Evolutionary conservation across 2,888 invertebrate genomes (phyloP).

Genomic region (Andricus quercusramuli): DNA sequence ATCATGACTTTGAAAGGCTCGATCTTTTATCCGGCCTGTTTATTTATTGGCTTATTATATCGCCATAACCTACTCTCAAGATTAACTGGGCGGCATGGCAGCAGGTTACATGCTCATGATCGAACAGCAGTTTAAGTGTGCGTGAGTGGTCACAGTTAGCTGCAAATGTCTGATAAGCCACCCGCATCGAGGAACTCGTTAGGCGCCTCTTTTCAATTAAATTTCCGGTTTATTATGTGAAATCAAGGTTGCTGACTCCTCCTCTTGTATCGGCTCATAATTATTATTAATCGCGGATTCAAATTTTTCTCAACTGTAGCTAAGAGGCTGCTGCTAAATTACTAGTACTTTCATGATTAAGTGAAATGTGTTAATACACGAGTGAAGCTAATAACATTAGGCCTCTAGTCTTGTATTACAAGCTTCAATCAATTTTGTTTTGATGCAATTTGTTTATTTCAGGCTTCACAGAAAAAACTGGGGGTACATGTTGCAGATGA

Average conservation of each 20-base stretch:
- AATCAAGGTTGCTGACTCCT: slow-evolving; percentile 9
- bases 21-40: slow-evolving; percentile 23
- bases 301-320: background rate
- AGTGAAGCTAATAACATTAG: slow-evolving; percentile 18
- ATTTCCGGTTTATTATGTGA: slow-evolving; percentile 1
- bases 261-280: background rate
- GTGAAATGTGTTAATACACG: background rate
- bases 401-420: background rate
- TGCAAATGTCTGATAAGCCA: slow-evolving; percentile 38
- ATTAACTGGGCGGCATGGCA: slow-evolving; percentile 18
- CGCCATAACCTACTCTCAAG: slow-evolving; percentile 31
- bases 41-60: slow-evolving; percentile 38
- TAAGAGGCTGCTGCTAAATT: slow-evolving; percentile 5
- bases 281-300: slow-evolving; percentile 9
- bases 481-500: no score
- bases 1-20: slow-evolving; percentile 23
- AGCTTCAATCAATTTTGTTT: background rate
- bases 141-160: slow-evolving; percentile 39
- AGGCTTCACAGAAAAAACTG: no score
- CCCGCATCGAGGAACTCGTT: slow-evolving; percentile 39
- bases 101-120: slow-evolving; percentile 37
- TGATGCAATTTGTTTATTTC: no score
- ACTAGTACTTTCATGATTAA: background rate
- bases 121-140: slow-evolving; percentile 20
- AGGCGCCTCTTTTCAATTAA: slow-evolving; percentile 26